These are phyloP conservation scores for Psittacula derbiana DNA, from an alignment of 2,797 vertebrate species.

Conservation along the genomic window DNA sequence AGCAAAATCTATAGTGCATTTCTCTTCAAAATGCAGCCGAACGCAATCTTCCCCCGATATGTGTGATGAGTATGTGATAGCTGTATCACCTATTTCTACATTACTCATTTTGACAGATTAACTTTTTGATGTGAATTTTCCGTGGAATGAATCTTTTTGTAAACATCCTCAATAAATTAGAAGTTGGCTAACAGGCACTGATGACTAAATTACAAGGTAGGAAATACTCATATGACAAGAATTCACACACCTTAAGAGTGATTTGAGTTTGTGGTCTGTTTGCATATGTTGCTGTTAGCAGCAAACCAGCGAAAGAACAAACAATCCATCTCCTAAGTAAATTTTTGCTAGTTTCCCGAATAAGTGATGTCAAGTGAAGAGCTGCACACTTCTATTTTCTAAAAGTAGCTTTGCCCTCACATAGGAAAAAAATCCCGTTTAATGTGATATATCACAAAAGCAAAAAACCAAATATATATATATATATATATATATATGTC, in stretches of 20 bases:
- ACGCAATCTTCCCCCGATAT: conserved; percentile 46
- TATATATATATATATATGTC: neutral
- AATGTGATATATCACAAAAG: neutral
- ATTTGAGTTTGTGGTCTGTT: neutral
- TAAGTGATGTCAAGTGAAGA: neutral
- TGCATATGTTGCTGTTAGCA: neutral
- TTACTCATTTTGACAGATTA: conserved; percentile 37
- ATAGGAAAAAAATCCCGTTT: neutral
- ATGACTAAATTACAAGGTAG: conserved; percentile 41
- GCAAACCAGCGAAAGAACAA: neutral
- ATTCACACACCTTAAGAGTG: neutral
- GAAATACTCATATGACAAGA: conserved; percentile 2
- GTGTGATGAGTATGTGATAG: conserved; percentile 17
- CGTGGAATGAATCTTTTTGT: neutral
- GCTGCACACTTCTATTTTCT: neutral
- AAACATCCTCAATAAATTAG: conserved; percentile 44
- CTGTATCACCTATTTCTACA: neutral
- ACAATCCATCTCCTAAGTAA: neutral
- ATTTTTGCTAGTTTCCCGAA: neutral
- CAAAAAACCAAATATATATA: neutral
- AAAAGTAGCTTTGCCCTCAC: neutral
- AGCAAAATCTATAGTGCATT: conserved; percentile 37
- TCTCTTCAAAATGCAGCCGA: conserved; percentile 55
- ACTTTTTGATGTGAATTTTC: conserved; percentile 31
- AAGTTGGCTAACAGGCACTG: conserved; percentile 1